Evolutionary conservation across 1,140 invertebrate species (phyloP), one percentile per base, ranked within the genome.

Genomic region (Solenopsis invicta): DNA sequence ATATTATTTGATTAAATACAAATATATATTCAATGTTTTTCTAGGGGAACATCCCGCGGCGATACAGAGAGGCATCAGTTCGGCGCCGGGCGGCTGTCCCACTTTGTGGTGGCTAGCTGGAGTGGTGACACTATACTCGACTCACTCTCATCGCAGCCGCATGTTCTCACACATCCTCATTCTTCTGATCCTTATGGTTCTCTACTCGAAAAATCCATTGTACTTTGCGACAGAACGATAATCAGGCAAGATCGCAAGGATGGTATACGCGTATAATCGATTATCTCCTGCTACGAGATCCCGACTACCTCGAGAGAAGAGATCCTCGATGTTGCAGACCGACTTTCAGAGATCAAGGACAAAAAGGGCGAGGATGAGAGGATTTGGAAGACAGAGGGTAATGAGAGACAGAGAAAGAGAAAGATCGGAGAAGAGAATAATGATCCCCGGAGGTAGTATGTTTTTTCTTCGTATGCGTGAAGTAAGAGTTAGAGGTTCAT

Each of bases 31-130:
- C 54, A 24, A 13, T 54, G 24, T 41, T 84, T 84, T 91, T 88
- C 56, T 84, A 95, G 95, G 95, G 18, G 95, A 95, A 78, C 94
- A 95, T 90, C 95, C 95, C 56, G 95, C 95, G 21, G 95, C 95
- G 18, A 95, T 95, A 67, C 95, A 95, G 74, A 92, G 95, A 45
- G 94, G 95, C 80, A 94, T 95, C 81, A 95, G 94, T 75, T 95
- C 95, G 52, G 93, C 94, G 24, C 94, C 94, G 34, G 94, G 94
- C 78, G 95, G 95, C 62, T 94, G 93, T 89, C 93, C 94, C 6
- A 93, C 94, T 59, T 87, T 95, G 6, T 95, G 95, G 94, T 95
- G 95, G 95, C 92, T 95, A 34, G 93, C 93, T 10, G 94, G 95
- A 45, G 93, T 94, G 54, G 92, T 95, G 61, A 95, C 94, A 87